Evolutionary conservation across 2,797 vertebrate genomes (phyloP).

Genomic region (Chiloscyllium punctatum): DNA sequence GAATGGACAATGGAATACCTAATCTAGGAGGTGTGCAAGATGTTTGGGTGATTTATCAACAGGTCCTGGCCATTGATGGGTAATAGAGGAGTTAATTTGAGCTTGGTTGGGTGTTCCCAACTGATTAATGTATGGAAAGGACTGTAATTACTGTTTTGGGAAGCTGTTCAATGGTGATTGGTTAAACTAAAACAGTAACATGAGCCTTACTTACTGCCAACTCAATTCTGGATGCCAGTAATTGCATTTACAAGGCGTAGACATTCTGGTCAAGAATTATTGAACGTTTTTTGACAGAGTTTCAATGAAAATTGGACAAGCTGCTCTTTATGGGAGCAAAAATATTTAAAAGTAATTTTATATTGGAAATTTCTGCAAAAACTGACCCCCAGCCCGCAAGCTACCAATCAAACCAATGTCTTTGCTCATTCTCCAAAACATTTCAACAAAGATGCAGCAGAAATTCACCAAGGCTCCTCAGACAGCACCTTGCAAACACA

Average conservation of each 20-base stretch:
- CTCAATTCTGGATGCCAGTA: not conserved
- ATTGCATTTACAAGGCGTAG: not conserved
- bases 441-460: not conserved
- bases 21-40: not conserved
- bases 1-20: not conserved
- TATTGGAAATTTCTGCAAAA: not conserved
- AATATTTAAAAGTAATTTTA: not conserved
- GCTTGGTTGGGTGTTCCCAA: not conserved
- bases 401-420: not conserved
- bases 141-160: not conserved
- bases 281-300: not conserved
- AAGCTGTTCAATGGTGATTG: not conserved
- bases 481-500: too few relatives aligned
- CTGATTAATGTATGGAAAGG: not conserved
- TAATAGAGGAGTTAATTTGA: not conserved
- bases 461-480: too few relatives aligned
- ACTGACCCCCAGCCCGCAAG: not conserved
- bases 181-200: not conserved
- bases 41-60: not conserved
- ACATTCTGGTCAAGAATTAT: not conserved
- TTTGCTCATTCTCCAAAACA: not conserved
- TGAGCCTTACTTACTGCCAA: not conserved
- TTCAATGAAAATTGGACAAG: not conserved
- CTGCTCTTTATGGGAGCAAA: not conserved
- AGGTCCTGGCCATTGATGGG: not conserved